Evolutionary conservation across 2,888 invertebrate species (phyloP).

Genomic region (Oxytorus armatus): DNA sequence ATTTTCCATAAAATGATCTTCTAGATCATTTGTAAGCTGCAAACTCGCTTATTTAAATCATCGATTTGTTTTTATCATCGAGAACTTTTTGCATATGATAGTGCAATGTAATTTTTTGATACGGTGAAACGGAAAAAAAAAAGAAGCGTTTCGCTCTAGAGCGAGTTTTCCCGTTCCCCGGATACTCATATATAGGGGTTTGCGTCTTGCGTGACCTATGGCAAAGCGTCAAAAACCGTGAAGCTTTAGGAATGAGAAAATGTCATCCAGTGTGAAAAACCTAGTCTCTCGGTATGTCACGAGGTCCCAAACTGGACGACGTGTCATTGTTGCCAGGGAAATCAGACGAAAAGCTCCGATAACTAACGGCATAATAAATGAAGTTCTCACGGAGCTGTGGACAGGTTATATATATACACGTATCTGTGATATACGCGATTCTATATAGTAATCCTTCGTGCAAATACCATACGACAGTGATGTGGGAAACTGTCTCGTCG

Average conservation of each 20-base stretch:
- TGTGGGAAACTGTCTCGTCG: conserved; percentile 43
- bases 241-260: conserved; percentile 74
- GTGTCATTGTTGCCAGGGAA: conserved; percentile 84
- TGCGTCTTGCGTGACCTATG: conserved; percentile 79
- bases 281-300: conserved; percentile 66
- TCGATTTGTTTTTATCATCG: too few relatives aligned
- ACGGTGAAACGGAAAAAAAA: too few relatives aligned
- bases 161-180: too few relatives aligned
- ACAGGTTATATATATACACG: conserved; percentile 23
- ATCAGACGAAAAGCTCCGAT: conserved; percentile 85
- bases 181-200: conserved; percentile 61
- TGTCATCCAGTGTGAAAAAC: conserved; percentile 70
- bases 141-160: too few relatives aligned
- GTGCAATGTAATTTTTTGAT: too few relatives aligned
- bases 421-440: conserved; percentile 38
- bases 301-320: conserved; percentile 73
- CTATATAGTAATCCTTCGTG: conserved; percentile 4
- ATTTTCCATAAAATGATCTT: too few relatives aligned
- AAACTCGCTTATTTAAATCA: too few relatives aligned
- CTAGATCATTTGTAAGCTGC: too few relatives aligned
- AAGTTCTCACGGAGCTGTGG: conserved; percentile 80
- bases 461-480: conserved; percentile 48
- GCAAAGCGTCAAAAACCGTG: conserved; percentile 75
- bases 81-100: too few relatives aligned
- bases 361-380: conserved; percentile 85